A percentile compares a stretch with the other conserved stretches of the same genome.
Conservation (phyloP, 2,888 invertebrate species). For the Drosophila barbarae region DNA sequence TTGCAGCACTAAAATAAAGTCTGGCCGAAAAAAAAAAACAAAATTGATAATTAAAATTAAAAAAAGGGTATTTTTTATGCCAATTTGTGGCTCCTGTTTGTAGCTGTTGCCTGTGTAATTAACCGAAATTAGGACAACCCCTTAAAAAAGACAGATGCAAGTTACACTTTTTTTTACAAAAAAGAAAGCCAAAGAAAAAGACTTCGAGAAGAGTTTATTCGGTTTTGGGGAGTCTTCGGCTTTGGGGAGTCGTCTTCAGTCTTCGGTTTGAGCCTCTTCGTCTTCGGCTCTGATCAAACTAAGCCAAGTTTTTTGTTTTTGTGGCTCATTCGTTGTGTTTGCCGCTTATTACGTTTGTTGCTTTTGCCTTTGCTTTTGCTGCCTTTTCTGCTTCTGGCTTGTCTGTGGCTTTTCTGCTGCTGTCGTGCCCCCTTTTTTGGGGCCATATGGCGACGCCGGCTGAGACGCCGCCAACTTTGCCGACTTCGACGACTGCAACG, state of each 20-base stretch:
- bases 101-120: conserved; percentile 56
- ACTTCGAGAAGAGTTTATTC: conserved; percentile 8
- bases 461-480: not conserved
- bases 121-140: conserved; percentile 72
- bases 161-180: conserved; percentile 23
- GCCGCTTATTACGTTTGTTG: conserved; percentile 43
- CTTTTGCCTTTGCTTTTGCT: conserved; percentile 21
- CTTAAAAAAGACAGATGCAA: conserved; percentile 36
- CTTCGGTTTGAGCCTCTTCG: conserved; percentile 1
- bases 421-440: conserved; percentile 73
- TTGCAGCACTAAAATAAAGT: conserved; percentile 50
- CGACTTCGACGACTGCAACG: conserved; percentile 15
- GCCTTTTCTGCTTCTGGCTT: conserved; percentile 21
- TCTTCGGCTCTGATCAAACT: conserved; percentile 32
- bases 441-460: conserved; percentile 55
- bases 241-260: conserved; percentile 10
- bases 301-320: conserved; percentile 39
- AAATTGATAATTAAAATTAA: not conserved
- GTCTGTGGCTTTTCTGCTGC: conserved; percentile 46
- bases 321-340: conserved; percentile 39
- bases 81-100: conserved; percentile 21
- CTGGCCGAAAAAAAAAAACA: conserved; percentile 21
- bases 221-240: conserved; percentile 7
- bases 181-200: conserved; percentile 42
- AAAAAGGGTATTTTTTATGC: conserved; percentile 19